Percentiles rank a stretch among this genome's conserved stretches.
Conservation (phyloP, 2,113 vertebrate species). For the Gnathonemus longibarbis region DNA sequence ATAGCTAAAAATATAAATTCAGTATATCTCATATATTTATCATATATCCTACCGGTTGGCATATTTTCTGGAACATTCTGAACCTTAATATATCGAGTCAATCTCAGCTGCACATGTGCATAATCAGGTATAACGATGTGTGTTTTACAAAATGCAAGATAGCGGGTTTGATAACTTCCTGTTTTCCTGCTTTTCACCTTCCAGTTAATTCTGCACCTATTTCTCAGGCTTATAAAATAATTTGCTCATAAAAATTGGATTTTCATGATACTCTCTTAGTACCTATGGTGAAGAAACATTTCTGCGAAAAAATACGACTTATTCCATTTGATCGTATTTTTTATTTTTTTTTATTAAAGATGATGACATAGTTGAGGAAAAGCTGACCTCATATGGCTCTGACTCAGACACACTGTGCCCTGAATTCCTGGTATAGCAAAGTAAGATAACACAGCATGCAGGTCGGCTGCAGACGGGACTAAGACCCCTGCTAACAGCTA, state of each 20-base stretch:
- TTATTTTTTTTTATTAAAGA: background rate
- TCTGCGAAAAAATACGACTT: background rate
- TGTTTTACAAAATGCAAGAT: background rate
- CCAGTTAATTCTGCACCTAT: background rate
- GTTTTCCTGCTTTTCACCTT: background rate
- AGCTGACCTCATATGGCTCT: background rate
- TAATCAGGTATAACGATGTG: background rate
- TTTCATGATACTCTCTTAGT: background rate
- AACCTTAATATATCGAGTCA: background rate
- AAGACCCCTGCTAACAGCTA: background rate
- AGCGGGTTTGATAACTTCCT: background rate
- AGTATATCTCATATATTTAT: background rate
- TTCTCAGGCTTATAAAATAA: background rate
- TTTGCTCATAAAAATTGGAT: background rate
- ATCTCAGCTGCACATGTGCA: background rate
- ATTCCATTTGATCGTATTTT: background rate
- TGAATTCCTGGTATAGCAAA: background rate
- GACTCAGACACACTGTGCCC: background rate
- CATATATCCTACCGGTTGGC: background rate
- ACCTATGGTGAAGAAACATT: background rate
- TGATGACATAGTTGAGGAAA: background rate
- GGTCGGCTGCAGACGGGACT: background rate
- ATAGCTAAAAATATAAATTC: background rate
- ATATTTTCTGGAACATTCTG: background rate
- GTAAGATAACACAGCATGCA: background rate